Base-by-base conservation (phyloP, 2,888 invertebrate species). In the Molorchus minor region DNA sequence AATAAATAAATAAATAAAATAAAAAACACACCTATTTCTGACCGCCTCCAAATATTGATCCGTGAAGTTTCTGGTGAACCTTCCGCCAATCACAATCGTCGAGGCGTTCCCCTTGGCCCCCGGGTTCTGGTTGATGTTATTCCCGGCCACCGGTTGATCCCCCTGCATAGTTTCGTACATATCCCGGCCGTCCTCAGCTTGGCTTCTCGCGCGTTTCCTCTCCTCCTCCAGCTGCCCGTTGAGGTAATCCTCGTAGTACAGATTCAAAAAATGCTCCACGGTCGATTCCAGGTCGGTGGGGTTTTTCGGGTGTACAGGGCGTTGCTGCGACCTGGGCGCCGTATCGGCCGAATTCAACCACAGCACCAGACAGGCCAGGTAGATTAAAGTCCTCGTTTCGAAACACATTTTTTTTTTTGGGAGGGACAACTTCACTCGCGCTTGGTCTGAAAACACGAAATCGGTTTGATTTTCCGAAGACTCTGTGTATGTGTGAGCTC, bases 91-190 rank as follows among this genome's bases (percentile, higher is more conserved):
- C 15, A n/a, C 21, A 5, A 44, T 5, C 2, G 12, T 15, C 8
- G 49, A 21, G 10, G 49, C 21, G 10, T 49, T 49, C 21, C n/a
- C 2, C 36, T 8, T 17, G 16, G 13, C 40, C 10, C 44, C 51
- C 21, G 36, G 1, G 10, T 21, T 51, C 20, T 57, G 43, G 8
- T 43, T 51, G 10, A 63, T 52, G 15, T 40, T 55, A 35, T 62
- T 60, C 7, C 56, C 63, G 13, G 17, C 57, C 33, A 35, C 56
- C 3, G 71, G 67, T 41, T 71, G 69, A 54, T 71, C 71, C 5
- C 69, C 69, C 12, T 67, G 67, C 71, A 71, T 71, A 13, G 57
- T 63, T 33, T 69, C 70, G 47, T 69, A 67, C 13, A 65, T 51
- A 25, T 64, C 67, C 17, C 47, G 35, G 0, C 12, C n/a, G 12